Evolutionary conservation across 2,113 vertebrate genomes (phyloP).

Genomic region (Oriolus oriolus): DNA sequence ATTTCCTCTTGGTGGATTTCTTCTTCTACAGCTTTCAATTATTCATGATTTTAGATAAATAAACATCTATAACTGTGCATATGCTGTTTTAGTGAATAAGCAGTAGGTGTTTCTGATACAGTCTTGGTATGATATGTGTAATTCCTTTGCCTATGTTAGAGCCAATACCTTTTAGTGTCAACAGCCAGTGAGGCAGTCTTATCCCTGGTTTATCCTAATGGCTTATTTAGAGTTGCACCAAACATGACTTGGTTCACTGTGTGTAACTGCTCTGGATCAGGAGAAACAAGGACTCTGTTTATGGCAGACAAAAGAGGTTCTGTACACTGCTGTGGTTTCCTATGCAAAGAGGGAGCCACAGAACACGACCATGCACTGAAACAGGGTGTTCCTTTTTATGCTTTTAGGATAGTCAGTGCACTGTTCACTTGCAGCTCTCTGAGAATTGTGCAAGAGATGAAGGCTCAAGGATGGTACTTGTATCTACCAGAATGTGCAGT

Average conservation of each 20-base stretch:
- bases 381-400: not conserved
- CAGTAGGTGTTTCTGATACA: not conserved
- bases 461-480: not conserved
- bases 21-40: not conserved
- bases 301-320: not conserved
- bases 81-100: not conserved
- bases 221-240: not conserved
- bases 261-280: not conserved
- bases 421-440: not conserved
- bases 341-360: not conserved
- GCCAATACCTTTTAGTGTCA: not conserved
- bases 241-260: not conserved
- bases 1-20: not conserved
- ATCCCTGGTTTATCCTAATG: not conserved
- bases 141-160: not conserved
- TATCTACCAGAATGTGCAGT: not conserved
- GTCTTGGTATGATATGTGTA: not conserved
- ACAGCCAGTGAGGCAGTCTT: not conserved
- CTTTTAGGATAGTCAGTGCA: not conserved
- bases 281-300: not conserved
- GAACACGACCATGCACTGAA: not conserved
- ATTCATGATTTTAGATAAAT: not conserved
- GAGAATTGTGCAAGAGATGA: not conserved
- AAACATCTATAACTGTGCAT: not conserved
- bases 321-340: not conserved